Evolutionary conservation across 2,797 vertebrate species (phyloP).

Genomic region (Chrysolophus pictus): DNA sequence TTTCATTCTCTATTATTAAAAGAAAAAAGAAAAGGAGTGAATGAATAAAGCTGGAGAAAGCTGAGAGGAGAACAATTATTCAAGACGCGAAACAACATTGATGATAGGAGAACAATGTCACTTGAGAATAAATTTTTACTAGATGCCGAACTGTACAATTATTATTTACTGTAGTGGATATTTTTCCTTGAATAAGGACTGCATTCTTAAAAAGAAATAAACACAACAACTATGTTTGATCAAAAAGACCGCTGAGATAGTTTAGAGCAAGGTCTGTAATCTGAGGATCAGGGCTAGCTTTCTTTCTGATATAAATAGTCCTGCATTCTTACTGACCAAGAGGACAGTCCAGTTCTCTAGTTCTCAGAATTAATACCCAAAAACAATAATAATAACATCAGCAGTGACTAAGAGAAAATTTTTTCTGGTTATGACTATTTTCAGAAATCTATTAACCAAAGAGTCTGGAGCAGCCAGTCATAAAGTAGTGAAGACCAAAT

Average conservation of each 20-base stretch:
- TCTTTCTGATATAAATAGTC: background rate
- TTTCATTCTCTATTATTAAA: background rate
- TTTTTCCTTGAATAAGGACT: background rate
- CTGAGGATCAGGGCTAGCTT: background rate
- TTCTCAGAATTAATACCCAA: background rate
- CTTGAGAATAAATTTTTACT: background rate
- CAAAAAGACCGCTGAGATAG: background rate
- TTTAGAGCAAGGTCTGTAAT: background rate
- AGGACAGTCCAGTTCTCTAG: background rate
- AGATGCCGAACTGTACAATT: background rate
- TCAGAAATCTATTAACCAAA: background rate
- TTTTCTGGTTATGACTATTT: background rate
- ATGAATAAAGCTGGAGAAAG: background rate
- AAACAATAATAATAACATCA: background rate
- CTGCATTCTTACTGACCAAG: background rate
- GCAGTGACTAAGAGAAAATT: background rate
- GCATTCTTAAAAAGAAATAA: background rate
- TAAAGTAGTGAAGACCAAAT: background rate
- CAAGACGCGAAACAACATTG: background rate
- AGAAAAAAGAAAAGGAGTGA: background rate
- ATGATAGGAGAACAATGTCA: background rate
- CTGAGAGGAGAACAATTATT: background rate
- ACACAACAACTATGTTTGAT: background rate
- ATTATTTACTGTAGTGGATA: background rate
- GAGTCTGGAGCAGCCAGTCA: fast-evolving